Evolutionary conservation across 2,797 vertebrate species (phyloP), one percentile per base, ranked within the genome.

Genomic region (Ptychobarbus kaznakovi): DNA sequence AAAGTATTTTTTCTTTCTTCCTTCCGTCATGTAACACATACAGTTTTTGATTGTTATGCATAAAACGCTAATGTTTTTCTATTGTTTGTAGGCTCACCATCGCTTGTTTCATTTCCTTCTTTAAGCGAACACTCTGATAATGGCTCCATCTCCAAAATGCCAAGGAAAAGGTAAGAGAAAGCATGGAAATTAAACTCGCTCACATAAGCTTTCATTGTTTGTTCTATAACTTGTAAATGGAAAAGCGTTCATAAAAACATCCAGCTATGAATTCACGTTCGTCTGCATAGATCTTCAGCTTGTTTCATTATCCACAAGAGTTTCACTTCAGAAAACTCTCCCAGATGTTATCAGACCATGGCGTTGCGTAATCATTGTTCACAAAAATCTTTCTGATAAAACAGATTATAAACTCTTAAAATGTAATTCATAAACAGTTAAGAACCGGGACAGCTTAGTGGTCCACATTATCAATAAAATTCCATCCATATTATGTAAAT

Each of bases 111-210:
- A 4, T 58, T 72, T 80, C 76, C 7, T 44, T 82, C 46, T 53
- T 51, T 4, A 61, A 81, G 80, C 12, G 10, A 81, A 22, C 80
- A 2, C 8, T 42, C 53, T 11, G 20, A 65, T 6, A 49, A 90
- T 90, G 89, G 56, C 86, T 80, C 70, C 90, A 13, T 88, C 91
- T 74, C 87, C 92, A 42, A 95, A 93, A 89, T 86, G 84, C 74
- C 88, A 91, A 32, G 84, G 86, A n/a, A 93, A 94, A 93, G 94
- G 95, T 95, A 92, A 91, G 65, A n/a, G 1, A 88, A 49, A 42
- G 2, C 28, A 49, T 18, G 15, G 6, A 81, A 40, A 56, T 16
- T 40, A 4, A 4, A 35, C 25, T 15, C 5, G 3, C 40, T 79
- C 6, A 13, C 53, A 80, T 32, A 65, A 53, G 32, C 2, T 18